Percentiles rank a stretch among this genome's conserved stretches.
phyloP scores from a whole-genome alignment of 2,797 vertebrate genomes.

The Sparus aurata region DNA sequence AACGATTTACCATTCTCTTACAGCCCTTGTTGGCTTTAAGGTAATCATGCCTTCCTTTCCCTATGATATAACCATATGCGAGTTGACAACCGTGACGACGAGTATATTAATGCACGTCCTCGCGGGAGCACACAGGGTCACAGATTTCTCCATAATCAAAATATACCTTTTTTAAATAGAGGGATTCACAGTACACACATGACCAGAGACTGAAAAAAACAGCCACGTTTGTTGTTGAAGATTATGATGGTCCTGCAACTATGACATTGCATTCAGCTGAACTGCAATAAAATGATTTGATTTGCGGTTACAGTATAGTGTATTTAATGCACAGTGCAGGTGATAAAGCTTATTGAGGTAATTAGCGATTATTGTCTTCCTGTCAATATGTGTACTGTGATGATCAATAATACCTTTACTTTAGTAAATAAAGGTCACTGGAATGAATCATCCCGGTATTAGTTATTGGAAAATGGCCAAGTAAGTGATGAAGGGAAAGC shows the following conservation, averaged over 20 bases:
- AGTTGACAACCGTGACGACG: slow-evolving; percentile 66
- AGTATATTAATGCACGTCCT: slow-evolving; percentile 58
- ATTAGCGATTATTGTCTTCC: slow-evolving; percentile 60
- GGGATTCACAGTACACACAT: slow-evolving; percentile 40
- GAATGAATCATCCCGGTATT: slow-evolving; percentile 70
- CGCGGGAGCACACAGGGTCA: slow-evolving; percentile 56
- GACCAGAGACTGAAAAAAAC: slow-evolving; percentile 23
- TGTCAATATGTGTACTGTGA: slow-evolving; percentile 57
- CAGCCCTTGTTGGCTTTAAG: slow-evolving; percentile 67
- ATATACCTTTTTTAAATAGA: slow-evolving; percentile 33
- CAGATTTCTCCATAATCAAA: slow-evolving; percentile 67
- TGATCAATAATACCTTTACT: slow-evolving; percentile 60
- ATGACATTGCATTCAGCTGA: slow-evolving; percentile 45
- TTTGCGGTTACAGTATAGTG: slow-evolving; percentile 29
- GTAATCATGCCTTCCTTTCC: slow-evolving; percentile 67
- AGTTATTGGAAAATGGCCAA: slow-evolving; percentile 78
- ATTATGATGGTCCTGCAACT: slow-evolving; percentile 19
- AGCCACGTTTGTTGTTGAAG: slow-evolving; percentile 12
- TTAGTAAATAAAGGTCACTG: slow-evolving; percentile 71
- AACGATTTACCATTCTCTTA: slow-evolving; percentile 67
- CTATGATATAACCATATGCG: slow-evolving; percentile 62
- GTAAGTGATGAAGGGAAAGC: slow-evolving; percentile 73
- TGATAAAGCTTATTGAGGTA: slow-evolving; percentile 36
- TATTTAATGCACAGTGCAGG: slow-evolving; percentile 30
- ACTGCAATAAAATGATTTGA: slow-evolving; percentile 44